Evolutionary conservation across 2,888 invertebrate genomes (phyloP), one percentile per base, ranked within the genome.

Genomic region (Ectropis crepuscularia): DNA sequence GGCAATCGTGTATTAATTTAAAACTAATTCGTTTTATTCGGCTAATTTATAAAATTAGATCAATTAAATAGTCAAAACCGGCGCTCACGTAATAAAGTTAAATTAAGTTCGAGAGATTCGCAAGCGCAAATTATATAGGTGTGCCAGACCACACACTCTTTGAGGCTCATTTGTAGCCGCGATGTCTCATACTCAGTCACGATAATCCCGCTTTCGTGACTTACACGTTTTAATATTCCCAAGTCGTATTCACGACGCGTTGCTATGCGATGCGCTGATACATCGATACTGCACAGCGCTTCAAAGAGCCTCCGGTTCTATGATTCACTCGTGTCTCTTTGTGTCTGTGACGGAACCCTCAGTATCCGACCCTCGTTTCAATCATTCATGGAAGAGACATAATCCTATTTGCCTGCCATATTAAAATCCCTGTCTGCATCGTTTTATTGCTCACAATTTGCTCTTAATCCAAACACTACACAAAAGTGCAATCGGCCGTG

Each of bases 261-360:
- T 84, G 88, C 87, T 84, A 89, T 83, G 87, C 78, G 71, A 88
- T 83, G 86, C 77, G 71, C 80, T 85, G 88, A 86, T 89, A 89
- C 81, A 86, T 90, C 90, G 79, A 89, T 89, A 88, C 67, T 70
- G 72, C 69, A 69, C 67, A 68, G 53, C 59, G 62, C 50, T 43
- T 43, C 37, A 57, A 41, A 43, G 39, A 45, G 16, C 16, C 16
- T 28, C 16, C 36, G 37, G 50, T 48, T 16, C 50, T 11, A 47
- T 48, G 60, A 54, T 51, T 67, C 67, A 60, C 47, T 47, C 39
- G 38, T 5, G 36, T 43, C 42, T 28, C 50, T 55, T 61, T 55
- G 42, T 58, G 41, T 47, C 39, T 9, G 11, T 41, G 58, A 10
- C 41, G 28, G 12, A 57, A 53, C 60, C 60, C 60, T 57, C 45